Evolutionary conservation across 2,888 invertebrate genomes (phyloP).

Genomic region (Phymatocera aterrima): DNA sequence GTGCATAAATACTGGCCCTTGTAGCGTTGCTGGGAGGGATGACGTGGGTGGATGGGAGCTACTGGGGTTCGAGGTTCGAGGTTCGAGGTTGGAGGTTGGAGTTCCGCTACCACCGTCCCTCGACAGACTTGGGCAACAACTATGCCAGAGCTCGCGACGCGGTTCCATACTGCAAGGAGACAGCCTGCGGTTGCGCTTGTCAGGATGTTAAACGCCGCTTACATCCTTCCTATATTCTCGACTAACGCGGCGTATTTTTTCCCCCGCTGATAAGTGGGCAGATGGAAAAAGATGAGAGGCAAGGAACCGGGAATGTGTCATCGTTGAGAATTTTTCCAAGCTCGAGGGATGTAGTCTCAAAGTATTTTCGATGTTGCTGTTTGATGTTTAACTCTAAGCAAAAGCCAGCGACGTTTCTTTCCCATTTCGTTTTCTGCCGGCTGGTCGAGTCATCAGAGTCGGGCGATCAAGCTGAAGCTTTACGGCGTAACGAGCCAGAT

Average conservation of each 20-base stretch:
- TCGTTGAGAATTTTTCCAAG: no score
- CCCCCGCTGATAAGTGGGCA: conserved; percentile 2
- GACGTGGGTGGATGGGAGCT: conserved; percentile 59
- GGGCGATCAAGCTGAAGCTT: conserved; percentile 6
- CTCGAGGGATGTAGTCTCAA: no score
- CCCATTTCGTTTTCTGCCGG: background rate
- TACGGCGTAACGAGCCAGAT: conserved; percentile 22
- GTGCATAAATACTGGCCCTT: conserved; percentile 74
- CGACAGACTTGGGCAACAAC: conserved; percentile 62
- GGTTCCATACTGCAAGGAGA: conserved; percentile 67
- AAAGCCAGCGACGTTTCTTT: no score
- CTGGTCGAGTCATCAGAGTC: background rate
- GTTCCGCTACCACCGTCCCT: conserved; percentile 49
- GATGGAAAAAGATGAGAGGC: no score
- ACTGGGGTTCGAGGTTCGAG: conserved; percentile 48
- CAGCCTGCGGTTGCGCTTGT: conserved; percentile 69
- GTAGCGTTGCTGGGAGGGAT: conserved; percentile 66
- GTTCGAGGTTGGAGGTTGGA: conserved; percentile 46
- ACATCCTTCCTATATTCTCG: background rate
- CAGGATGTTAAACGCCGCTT: conserved; percentile 55
- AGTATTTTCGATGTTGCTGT: background rate
- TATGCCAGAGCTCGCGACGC: conserved; percentile 62
- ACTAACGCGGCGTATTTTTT: background rate
- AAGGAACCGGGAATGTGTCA: no score
- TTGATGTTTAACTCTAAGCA: background rate